Evolutionary conservation across 2,797 vertebrate genomes (phyloP), one percentile per base, ranked within the genome.

Genomic region (Lutra lutra): DNA sequence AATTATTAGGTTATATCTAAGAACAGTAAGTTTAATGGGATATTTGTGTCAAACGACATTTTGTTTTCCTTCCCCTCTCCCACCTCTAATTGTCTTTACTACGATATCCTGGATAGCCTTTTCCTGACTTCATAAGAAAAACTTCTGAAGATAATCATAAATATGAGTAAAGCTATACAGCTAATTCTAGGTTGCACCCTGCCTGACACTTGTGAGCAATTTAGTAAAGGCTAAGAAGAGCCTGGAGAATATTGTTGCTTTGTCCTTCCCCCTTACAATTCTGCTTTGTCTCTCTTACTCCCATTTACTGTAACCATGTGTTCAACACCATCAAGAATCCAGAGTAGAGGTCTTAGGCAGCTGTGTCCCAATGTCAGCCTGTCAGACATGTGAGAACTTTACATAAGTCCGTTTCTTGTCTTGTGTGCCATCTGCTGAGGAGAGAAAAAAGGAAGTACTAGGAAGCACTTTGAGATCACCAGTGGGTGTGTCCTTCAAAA

Each of bases 391-490:
- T 64, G 66, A 93, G 70, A 72, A 56, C 35, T 86, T 93, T 29
- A 78, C 15, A 91, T n/a, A 87, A 75, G 46, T 56, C 35, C 60
- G 48, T 86, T 95, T 77, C 35, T 94, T 86, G 23, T 80, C 40
- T 73, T 89, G 3, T 48, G 11, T 77, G 23, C 85, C 73, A 82
- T 95, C 87, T 94, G 38, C 70, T 86, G n/a, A 68, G 40, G 66
- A 68, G 77, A 73, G 10, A 27, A 60, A 60, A 73, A 85, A 82
- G 83, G n/a, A 86, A 89, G 72, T 73, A 73, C 35, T 93, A 51
- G 86, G 75, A 14, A 79, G 92, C 72, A 83, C 77, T 96, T 89
- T n/a, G 38, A 86, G 64, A 93, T 97, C 78, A 68, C 27, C 68
- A 86, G 70, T 95, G 78, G 62, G 46, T 51, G 60, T 97, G 73